A percentile compares a stretch with the other conserved stretches of the same genome.
These are phyloP conservation scores for Mythimna albipuncta DNA, from an alignment of 2,888 invertebrate species.

Conservation along the genomic window DNA sequence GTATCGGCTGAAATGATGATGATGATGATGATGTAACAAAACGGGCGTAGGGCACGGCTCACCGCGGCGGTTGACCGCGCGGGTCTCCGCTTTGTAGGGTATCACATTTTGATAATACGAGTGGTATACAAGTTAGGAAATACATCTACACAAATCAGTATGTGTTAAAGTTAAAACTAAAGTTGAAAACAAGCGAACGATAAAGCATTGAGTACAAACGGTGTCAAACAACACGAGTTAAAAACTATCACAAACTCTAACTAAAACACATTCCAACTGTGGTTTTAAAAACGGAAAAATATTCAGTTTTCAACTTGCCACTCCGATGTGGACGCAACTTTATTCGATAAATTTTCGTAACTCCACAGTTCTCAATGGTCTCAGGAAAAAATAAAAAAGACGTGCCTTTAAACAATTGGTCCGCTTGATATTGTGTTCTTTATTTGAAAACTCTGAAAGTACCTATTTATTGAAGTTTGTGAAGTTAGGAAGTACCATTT, in stretches of 20 bases:
- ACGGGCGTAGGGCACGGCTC: no score
- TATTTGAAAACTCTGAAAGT: constrained; percentile 32
- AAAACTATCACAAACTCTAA: constrained; percentile 41
- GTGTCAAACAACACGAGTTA: constrained; percentile 36
- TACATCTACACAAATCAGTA: not conserved
- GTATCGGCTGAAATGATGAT: no score
- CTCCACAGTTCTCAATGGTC: constrained; percentile 39
- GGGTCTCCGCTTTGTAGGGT: no score
- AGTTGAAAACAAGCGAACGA: constrained; percentile 1
- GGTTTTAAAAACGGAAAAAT: constrained; percentile 52
- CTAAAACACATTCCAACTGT: constrained; percentile 19
- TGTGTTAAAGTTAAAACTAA: not conserved
- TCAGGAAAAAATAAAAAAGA: constrained; percentile 32
- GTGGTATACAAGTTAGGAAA: no score
- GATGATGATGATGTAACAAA: no score
- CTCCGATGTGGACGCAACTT: constrained; percentile 45
- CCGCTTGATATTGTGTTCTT: constrained; percentile 38
- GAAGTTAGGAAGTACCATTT: constrained; percentile 22
- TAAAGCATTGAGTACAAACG: constrained; percentile 25
- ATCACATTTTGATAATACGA: no score
- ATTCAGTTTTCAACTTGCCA: constrained; percentile 53
- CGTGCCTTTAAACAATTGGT: constrained; percentile 38
- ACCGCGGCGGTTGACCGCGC: no score
- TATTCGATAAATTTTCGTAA: constrained; percentile 46
- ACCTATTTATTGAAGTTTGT: constrained; percentile 18